Evolutionary conservation across 2,797 vertebrate genomes (phyloP), one percentile per base, ranked within the genome.

Genomic region (Botia kubotai): DNA sequence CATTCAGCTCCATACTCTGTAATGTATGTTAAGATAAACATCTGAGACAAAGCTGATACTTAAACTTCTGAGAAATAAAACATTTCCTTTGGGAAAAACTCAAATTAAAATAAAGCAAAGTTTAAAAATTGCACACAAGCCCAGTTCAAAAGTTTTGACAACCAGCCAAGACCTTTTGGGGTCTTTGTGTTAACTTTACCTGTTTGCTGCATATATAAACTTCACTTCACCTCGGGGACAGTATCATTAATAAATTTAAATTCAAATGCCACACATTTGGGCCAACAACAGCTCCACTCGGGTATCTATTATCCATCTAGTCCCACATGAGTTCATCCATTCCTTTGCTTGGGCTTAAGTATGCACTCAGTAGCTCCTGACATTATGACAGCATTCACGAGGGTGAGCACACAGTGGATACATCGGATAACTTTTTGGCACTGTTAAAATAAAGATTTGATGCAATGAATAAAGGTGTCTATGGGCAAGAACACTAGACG

Each of bases 361-460:
- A 57, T 55, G 76, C 63, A 57, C 60, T 68, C 3, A 21, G 53
- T 46, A 63, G 55, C 48, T 71, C 69, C 72, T 71, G 66, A 63
- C 73, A 39, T 43, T 71, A 50, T 78, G 39, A 63, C 26, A 2
- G 11, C 7, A 29, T 69, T 69, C 23, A 14, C 69, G 75, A 48
- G 36, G 36, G 21, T 11, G 26, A 58, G 43, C 75, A 58, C 16
- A n/a, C 66, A 69, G 36, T 50, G 66, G 66, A 77, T 77, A 46
- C 33, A 69, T 50, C 66, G 12, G 52, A 77, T 46, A 17, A 57
- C 29, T 67, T 77, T 67, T 29, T 58, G 36, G 10, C 52, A 69
- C 16, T 13, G 50, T 33, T 68, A 29, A 77, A 77, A 77, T 68
- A 58, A 69, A 46, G 36, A 77, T 26, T 43, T 67, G 62, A 55